A percentile compares a stretch with the other conserved stretches of the same genome.
These are phyloP conservation scores for Sturnira hondurensis DNA, from an alignment of 2,113 vertebrate genomes.

Conservation along the genomic window DNA sequence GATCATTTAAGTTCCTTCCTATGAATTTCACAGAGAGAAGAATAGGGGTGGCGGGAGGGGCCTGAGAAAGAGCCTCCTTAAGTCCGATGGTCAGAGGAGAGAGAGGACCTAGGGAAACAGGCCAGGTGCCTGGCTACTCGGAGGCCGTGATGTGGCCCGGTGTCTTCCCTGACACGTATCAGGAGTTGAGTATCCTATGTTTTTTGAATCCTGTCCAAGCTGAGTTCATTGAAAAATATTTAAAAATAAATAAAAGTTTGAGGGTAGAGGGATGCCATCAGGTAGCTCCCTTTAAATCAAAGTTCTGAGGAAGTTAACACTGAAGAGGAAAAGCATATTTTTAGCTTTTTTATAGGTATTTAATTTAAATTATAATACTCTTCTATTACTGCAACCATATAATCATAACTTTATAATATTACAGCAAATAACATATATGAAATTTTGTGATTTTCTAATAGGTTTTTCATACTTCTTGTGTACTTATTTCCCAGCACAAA, in stretches of 20 bases:
- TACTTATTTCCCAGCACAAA: background rate
- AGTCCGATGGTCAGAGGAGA: background rate
- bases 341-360: background rate
- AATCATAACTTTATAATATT: background rate
- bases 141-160: background rate
- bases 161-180: background rate
- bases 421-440: background rate
- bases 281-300: background rate
- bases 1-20: background rate
- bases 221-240: background rate
- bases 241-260: background rate
- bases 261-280: background rate
- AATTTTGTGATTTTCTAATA: background rate
- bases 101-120: background rate
- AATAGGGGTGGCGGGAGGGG: background rate
- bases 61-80: background rate
- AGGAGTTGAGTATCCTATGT: background rate
- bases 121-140: background rate
- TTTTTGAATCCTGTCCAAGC: background rate
- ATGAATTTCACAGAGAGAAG: background rate
- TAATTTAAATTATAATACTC: constrained; percentile 18
- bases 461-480: background rate
- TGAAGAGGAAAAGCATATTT: background rate
- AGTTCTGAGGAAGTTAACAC: background rate
- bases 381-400: background rate